These are phyloP conservation scores for Uloborus plumipes DNA, from an alignment of 2,888 invertebrate species.

Conservation along the genomic window DNA sequence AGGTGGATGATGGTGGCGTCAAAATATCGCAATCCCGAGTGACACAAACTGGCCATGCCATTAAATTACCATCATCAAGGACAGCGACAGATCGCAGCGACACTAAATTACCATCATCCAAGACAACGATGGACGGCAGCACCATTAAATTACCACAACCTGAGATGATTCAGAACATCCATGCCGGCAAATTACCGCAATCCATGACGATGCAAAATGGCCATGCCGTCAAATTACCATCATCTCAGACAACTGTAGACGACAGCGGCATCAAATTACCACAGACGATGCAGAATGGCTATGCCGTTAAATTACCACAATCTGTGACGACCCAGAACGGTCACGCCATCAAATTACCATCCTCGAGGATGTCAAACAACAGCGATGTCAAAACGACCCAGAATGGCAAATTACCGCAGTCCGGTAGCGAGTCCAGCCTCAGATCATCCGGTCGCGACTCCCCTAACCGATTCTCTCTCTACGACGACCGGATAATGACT, in stretches of 20 bases:
- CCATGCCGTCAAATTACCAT: no score
- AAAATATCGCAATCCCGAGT: not conserved
- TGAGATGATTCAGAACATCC: no score
- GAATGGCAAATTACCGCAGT: not conserved
- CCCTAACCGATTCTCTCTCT: slow-evolving; percentile 80
- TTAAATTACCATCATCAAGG: not conserved
- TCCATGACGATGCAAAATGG: not conserved
- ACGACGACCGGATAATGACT: slow-evolving; percentile 89
- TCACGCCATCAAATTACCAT: not conserved
- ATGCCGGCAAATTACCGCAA: not conserved
- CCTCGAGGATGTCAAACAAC: not conserved
- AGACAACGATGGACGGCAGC: no score
- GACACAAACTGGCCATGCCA: not conserved
- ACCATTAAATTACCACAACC: no score
- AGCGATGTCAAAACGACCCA: slow-evolving; percentile 1
- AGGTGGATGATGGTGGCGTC: no score
- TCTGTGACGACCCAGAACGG: not conserved
- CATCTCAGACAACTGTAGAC: not conserved
- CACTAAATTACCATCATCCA: no score
- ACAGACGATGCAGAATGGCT: no score
- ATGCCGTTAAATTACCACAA: not conserved
- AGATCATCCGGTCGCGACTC: no score
- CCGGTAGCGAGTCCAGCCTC: not conserved
- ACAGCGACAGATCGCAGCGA: no score
- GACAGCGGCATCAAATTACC: no score